Conservation (phyloP, 2,113 vertebrate species). For the Brachyhypopomus gauderio region DNA sequence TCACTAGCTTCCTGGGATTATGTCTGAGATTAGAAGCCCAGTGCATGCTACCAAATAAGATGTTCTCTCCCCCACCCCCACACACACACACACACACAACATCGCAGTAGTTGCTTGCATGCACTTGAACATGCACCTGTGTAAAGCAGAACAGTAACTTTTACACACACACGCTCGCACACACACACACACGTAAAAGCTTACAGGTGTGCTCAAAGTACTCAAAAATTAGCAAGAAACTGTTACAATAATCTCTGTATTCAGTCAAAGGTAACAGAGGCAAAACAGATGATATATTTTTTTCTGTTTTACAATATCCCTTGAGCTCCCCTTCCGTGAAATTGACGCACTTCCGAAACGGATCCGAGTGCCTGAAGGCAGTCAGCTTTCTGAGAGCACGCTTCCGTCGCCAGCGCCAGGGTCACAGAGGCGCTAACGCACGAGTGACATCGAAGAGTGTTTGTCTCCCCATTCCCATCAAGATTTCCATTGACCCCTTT, state of each 20-base stretch:
- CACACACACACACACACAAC: slow-evolving; percentile 23
- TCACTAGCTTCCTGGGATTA: slow-evolving; percentile 31
- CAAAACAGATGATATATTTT: no score
- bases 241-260: slow-evolving; percentile 35
- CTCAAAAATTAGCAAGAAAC: background rate
- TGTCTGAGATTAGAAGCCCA: slow-evolving; percentile 47
- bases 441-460: slow-evolving; percentile 28
- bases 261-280: slow-evolving; percentile 18
- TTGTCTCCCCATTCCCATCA: slow-evolving; percentile 10
- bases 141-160: slow-evolving; percentile 36
- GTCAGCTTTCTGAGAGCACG: background rate
- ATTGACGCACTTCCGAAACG: background rate
- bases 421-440: slow-evolving; percentile 52
- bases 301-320: no score
- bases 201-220: slow-evolving; percentile 3
- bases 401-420: background rate
- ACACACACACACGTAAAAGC: slow-evolving; percentile 16
- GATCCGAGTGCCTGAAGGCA: slow-evolving; percentile 20
- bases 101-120: slow-evolving; percentile 6
- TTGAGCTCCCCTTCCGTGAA: no score
- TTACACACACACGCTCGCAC: slow-evolving; percentile 3
- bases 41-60: slow-evolving; percentile 52
- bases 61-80: background rate
- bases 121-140: slow-evolving; percentile 29
- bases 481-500: slow-evolving; percentile 2